A percentile compares a stretch with the other conserved stretches of the same genome.
These are phyloP conservation scores for Pocillopora grandis DNA, from an alignment of 92 coral and sea anemone genomes.

Conservation along the genomic window DNA sequence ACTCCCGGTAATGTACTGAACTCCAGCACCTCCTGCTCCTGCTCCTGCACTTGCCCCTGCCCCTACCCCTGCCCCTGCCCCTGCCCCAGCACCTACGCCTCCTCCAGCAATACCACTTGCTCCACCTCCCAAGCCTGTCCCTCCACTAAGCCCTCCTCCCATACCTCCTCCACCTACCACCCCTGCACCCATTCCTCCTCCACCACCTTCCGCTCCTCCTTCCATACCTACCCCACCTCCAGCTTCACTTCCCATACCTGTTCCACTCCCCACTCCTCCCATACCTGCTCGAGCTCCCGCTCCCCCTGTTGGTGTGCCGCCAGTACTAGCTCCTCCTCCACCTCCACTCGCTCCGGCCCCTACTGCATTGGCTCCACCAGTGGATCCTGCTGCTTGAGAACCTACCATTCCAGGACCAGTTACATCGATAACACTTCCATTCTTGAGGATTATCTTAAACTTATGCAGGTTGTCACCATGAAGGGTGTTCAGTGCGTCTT, in stretches of 20 bases:
- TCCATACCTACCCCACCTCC: background rate
- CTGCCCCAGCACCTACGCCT: background rate
- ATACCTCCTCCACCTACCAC: background rate
- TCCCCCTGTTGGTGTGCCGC: background rate
- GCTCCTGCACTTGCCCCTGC: background rate
- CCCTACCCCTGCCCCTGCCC: background rate
- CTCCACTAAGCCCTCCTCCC: background rate
- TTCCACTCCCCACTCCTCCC: background rate
- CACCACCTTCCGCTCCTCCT: background rate
- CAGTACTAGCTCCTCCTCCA: background rate
- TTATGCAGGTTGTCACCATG: constrained; percentile 23
- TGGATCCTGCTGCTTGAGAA: constrained; percentile 31
- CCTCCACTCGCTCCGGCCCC: constrained; percentile 23
- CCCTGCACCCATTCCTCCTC: background rate
- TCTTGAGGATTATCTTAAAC: constrained; percentile 13
- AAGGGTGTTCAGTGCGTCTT: constrained; percentile 21
- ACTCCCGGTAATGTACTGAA: too few relatives aligned
- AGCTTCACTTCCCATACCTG: background rate
- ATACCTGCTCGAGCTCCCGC: background rate
- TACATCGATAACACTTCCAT: constrained; percentile 15
- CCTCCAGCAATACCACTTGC: too few relatives aligned
- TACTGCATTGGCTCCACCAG: constrained; percentile 29
- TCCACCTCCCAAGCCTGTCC: background rate
- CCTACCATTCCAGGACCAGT: constrained; percentile 42
- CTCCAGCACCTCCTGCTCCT: too few relatives aligned